phyloP scores from a whole-genome alignment of 2,888 invertebrate species.

The Stenodera caucasica region DNA sequence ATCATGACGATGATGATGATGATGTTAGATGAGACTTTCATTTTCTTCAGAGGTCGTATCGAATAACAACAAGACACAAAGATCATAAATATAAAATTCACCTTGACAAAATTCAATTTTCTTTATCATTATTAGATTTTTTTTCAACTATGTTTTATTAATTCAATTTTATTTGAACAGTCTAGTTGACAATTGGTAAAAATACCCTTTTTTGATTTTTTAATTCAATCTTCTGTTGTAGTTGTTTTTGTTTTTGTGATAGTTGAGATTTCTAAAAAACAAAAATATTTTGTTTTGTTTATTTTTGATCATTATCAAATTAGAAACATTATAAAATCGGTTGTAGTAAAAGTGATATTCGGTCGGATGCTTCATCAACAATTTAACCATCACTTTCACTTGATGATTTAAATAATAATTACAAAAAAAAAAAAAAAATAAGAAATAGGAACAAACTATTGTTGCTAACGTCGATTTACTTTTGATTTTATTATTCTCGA shows the following conservation, averaged over 20 bases:
- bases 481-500: slow-evolving; percentile 1
- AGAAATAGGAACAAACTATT: background rate
- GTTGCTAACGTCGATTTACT: background rate
- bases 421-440: too few species aligned
- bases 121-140: background rate
- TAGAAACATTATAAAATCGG: background rate
- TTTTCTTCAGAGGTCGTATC: slow-evolving; percentile 6
- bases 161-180: background rate
- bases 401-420: background rate
- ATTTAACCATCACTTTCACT: background rate
- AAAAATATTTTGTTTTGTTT: too few species aligned
- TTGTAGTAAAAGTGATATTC: background rate
- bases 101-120: background rate
- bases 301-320: background rate
- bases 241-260: too few species aligned
- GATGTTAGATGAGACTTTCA: slow-evolving; percentile 5
- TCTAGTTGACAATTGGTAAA: background rate
- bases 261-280: too few species aligned
- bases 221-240: too few species aligned
- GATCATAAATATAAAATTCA: background rate
- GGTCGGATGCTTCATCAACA: background rate
- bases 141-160: too few species aligned
- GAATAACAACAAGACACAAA: background rate
- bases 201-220: too few species aligned
- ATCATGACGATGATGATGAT: background rate